Conservation (phyloP, 2,888 invertebrate genomes). For the Rotaria magnacalcarata region DNA sequence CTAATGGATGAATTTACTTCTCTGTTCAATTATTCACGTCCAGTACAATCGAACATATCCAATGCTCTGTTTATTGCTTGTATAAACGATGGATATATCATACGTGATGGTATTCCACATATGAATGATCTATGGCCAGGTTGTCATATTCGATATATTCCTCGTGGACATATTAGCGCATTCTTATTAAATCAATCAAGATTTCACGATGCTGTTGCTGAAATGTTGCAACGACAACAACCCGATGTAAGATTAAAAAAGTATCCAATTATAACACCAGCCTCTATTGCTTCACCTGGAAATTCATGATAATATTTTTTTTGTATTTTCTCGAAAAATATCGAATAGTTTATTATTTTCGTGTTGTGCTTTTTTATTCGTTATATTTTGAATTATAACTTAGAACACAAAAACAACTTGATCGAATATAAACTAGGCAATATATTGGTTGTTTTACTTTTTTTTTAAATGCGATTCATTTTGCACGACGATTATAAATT, state of each 20-base stretch:
- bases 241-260: not conserved
- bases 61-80: slow-evolving; percentile 37
- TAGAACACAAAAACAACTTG: not conserved
- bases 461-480: too few relatives aligned
- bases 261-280: not conserved
- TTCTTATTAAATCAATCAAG: slow-evolving; percentile 38
- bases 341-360: not conserved
- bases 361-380: too few relatives aligned
- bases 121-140: slow-evolving; percentile 44
- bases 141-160: slow-evolving; percentile 39
- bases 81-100: slow-evolving; percentile 44
- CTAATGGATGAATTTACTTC: slow-evolving; percentile 46
- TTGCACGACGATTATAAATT: too few relatives aligned
- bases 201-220: slow-evolving; percentile 21
- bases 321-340: not conserved
- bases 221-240: slow-evolving; percentile 24
- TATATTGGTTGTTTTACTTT: too few relatives aligned
- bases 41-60: slow-evolving; percentile 38
- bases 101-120: slow-evolving; percentile 44
- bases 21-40: slow-evolving; percentile 39
- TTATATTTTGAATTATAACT: not conserved
- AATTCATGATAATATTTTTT: not conserved
- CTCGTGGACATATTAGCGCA: slow-evolving; percentile 41
- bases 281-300: not conserved
- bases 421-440: not conserved